These are phyloP conservation scores for Heliocidaris tuberculata DNA, from an alignment of 35 echinoderm and acorn worm species.

Conservation along the genomic window DNA sequence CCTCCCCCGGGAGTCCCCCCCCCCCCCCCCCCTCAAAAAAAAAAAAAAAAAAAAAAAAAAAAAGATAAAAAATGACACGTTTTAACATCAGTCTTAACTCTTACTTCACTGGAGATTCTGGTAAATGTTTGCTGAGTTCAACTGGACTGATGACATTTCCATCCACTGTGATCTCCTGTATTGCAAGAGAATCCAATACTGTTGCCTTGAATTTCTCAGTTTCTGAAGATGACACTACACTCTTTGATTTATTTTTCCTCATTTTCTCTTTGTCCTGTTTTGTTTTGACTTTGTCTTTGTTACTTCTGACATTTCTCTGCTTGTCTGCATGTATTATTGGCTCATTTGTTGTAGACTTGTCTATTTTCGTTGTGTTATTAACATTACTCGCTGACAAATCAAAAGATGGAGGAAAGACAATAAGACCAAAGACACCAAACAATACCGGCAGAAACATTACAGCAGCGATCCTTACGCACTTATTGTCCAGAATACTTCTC, in stretches of 20 bases:
- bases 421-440: slow-evolving; percentile 43
- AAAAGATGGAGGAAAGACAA: slow-evolving; percentile 29
- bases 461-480: neutral
- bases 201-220: neutral
- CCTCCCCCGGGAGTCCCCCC: too few species aligned
- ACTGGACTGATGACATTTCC: neutral
- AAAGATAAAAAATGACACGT: too few species aligned
- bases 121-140: neutral
- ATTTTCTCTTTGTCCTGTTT: neutral
- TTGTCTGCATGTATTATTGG: neutral
- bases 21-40: too few species aligned
- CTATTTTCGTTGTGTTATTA: neutral
- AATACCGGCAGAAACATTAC: slow-evolving; percentile 23
- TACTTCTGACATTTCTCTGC: neutral
- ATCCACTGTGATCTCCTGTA: slow-evolving; percentile 24
- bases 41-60: too few species aligned
- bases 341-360: neutral
- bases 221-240: neutral
- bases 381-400: neutral
- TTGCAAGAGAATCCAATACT: slow-evolving; percentile 8
- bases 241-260: neutral
- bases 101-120: slow-evolving; percentile 30
- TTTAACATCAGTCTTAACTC: too few species aligned
- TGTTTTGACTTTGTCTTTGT: neutral
- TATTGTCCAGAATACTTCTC: neutral